Conservation (phyloP, 2,888 invertebrate genomes). For the Synanthedon tipuliformis region DNA sequence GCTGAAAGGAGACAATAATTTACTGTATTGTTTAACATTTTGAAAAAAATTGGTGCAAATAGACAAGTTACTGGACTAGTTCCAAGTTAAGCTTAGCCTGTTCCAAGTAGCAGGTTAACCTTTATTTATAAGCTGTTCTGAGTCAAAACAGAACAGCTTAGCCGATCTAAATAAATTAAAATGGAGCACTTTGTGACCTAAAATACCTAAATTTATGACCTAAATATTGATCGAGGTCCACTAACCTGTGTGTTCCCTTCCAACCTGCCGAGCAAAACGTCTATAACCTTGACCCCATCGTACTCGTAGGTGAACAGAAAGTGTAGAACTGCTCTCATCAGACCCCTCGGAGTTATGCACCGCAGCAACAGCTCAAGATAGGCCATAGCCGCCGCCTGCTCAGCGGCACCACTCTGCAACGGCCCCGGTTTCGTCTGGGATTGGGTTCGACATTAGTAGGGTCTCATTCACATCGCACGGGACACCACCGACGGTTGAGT, state of each 20-base stretch:
- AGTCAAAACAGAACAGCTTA: too few species aligned
- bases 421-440: slow-evolving; percentile 50
- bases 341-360: slow-evolving; percentile 81
- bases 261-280: slow-evolving; percentile 84
- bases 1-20: slow-evolving; percentile 42
- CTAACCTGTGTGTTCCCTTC: slow-evolving; percentile 79
- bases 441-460: slow-evolving; percentile 23
- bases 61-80: too few species aligned
- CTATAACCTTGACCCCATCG: slow-evolving; percentile 85
- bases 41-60: too few species aligned
- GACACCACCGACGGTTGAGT: slow-evolving; percentile 4
- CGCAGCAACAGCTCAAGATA: slow-evolving; percentile 93
- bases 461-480: not conserved
- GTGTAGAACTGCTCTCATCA: slow-evolving; percentile 84
- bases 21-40: too few species aligned
- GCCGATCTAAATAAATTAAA: too few species aligned
- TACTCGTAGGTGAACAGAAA: slow-evolving; percentile 87
- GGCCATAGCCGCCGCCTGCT: slow-evolving; percentile 91
- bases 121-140: too few species aligned
- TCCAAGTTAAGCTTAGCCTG: too few species aligned
- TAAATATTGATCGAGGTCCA: slow-evolving; percentile 2
- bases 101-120: too few species aligned
- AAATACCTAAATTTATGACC: too few species aligned
- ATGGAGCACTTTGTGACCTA: too few species aligned
- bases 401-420: slow-evolving; percentile 86